These are phyloP conservation scores for Thomomys bottae DNA, from an alignment of 2,113 vertebrate genomes.

Conservation along the genomic window DNA sequence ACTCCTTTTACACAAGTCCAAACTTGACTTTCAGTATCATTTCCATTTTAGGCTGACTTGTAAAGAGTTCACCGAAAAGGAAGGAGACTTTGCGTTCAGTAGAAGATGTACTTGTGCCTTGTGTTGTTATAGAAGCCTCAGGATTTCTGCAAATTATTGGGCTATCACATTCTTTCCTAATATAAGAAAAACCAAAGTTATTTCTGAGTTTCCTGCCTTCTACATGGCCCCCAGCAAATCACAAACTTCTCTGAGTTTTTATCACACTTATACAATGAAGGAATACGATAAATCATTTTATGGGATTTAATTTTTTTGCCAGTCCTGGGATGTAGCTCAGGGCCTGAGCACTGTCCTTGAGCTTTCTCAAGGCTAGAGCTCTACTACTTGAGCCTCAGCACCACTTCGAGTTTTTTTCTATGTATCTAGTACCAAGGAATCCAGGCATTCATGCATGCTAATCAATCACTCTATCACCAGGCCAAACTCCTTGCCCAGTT, in stretches of 20 bases:
- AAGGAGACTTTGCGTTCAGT: neutral
- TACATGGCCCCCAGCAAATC: neutral
- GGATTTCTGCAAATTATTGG: neutral
- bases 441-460: too few species aligned
- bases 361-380: too few species aligned
- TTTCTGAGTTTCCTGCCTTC: neutral
- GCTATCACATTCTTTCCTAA: neutral
- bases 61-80: neutral
- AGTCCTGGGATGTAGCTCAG: too few species aligned
- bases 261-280: neutral
- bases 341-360: too few species aligned
- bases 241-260: neutral
- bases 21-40: neutral
- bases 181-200: neutral
- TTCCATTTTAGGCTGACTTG: neutral
- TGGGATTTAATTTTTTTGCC: too few species aligned
- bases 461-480: too few species aligned
- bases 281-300: constrained; percentile 19
- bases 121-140: neutral
- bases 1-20: neutral
- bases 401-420: too few species aligned
- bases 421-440: too few species aligned
- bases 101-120: neutral
- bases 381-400: too few species aligned
- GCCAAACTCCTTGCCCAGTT: too few species aligned